phyloP scores from a whole-genome alignment of 2,113 vertebrate species.

The Rafetus swinhoei region DNA sequence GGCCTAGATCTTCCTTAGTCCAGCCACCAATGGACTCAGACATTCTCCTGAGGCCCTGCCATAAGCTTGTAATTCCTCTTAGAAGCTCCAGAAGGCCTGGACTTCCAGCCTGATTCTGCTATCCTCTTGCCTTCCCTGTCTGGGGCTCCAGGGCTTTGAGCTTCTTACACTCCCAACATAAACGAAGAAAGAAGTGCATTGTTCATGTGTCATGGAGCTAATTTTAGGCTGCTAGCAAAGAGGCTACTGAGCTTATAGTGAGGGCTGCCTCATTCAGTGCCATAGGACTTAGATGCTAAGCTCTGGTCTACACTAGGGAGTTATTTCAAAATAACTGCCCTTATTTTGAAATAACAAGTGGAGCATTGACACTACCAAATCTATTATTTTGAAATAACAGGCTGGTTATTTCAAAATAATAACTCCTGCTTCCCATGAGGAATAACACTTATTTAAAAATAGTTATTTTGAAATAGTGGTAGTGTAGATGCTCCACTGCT shows the following conservation, averaged over 20 bases:
- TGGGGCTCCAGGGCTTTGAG: not conserved
- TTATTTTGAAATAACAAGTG: too few relatives aligned
- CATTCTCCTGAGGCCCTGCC: not conserved
- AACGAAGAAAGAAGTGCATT: not conserved
- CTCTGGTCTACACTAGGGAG: too few relatives aligned
- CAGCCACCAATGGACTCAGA: not conserved
- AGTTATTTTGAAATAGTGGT: too few relatives aligned
- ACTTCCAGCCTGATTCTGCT: not conserved
- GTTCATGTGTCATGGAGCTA: not conserved
- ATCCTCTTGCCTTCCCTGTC: not conserved
- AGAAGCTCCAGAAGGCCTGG: too few relatives aligned
- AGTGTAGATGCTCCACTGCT: too few relatives aligned
- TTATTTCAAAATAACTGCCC: too few relatives aligned
- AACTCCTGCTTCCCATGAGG: too few relatives aligned
- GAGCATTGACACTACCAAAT: too few relatives aligned
- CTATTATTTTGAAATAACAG: too few relatives aligned
- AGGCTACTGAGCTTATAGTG: not conserved
- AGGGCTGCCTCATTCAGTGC: not conserved
- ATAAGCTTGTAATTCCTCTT: not conserved
- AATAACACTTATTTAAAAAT: too few relatives aligned
- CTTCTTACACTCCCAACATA: not conserved
- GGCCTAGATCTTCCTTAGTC: not conserved
- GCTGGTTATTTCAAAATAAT: too few relatives aligned
- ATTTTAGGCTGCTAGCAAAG: not conserved
- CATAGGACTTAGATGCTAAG: not conserved